Evolutionary conservation across 2,113 vertebrate genomes (phyloP), one percentile per base, ranked within the genome.

Genomic region (Psephotus haematonotus): DNA sequence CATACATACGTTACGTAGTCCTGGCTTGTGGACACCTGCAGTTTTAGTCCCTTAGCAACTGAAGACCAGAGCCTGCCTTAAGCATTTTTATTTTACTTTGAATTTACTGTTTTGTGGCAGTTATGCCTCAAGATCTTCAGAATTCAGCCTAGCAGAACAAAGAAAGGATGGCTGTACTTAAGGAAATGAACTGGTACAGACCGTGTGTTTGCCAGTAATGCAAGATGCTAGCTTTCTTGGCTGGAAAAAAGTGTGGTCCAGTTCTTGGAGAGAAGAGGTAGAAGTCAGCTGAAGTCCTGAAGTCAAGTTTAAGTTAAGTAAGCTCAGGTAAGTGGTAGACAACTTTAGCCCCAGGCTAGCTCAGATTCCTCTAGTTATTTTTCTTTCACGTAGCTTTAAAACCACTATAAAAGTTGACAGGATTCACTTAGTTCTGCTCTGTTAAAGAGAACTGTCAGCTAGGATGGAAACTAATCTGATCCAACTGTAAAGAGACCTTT

Each of bases 21-120:
- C 17, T 47, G 33, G 35, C 44, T 88, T 52, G 18, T 8, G 5
- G 10, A 15, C 31, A 20, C 7, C 35, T 24, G 16, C 23, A 37
- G 50, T 10, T 67, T 52, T 9, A 62, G 49, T 74, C 72, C 50
- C 64, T 65, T 62, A 70, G 75, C 63, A 88, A 57, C 53, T 52
- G 57, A 17, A 55, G 46, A 23, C 35, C 77, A 47, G 13, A 84
- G 33, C 20, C 68, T 25, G 14, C 41, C 60, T 64, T 23, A 39
- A 1, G 0, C 4, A 1, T 60, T 23, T 31, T 20, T 41, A 6
- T 25, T 33, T 37, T 31, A 13, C 47, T 63, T 74, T 14, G 9
- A 11, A 7, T 46, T 31, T 52, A 46, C 16, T 49, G 4, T 28
- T 65, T 35, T 46, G 19, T 49, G 29, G 23, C 17, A 57, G 57